Evolutionary conservation across 2,113 vertebrate species (phyloP).

Genomic region (Melanerpes formicivorus): DNA sequence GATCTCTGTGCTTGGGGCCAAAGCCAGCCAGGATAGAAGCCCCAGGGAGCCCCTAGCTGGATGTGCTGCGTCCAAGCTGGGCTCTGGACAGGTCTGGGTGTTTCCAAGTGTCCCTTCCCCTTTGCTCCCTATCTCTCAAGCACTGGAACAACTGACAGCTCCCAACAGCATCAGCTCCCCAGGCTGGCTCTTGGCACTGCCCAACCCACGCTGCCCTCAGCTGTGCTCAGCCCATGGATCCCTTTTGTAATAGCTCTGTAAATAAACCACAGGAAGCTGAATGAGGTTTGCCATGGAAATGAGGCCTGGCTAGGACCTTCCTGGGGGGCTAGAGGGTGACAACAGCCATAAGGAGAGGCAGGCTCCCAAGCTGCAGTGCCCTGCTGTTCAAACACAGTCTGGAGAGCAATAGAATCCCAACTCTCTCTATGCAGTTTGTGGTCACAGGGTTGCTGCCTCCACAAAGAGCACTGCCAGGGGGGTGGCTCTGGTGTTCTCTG

Average conservation of each 20-base stretch:
- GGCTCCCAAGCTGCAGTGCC: neutral
- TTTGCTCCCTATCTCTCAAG: neutral
- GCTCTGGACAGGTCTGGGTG: neutral
- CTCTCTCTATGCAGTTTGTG: neutral
- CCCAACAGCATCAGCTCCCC: neutral
- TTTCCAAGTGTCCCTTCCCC: neutral
- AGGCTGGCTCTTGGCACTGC: neutral
- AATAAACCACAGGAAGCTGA: constrained; percentile 51
- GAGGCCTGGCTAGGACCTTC: constrained; percentile 9
- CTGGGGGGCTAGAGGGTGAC: neutral
- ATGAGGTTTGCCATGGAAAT: constrained; percentile 62
- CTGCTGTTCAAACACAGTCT: neutral
- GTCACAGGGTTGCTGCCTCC: neutral
- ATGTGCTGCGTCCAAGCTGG: neutral
- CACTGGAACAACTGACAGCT: neutral
- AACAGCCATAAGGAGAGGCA: constrained; percentile 8
- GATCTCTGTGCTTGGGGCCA: constrained; percentile 13
- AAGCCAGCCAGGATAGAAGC: constrained; percentile 14
- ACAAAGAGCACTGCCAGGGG: neutral
- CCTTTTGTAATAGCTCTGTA: constrained; percentile 72
- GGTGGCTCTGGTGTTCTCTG: neutral
- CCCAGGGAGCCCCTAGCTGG: neutral
- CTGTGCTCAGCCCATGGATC: neutral
- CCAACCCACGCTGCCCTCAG: neutral
- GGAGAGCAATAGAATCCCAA: constrained; percentile 13